phyloP scores from a whole-genome alignment of 1,140 invertebrate species.

The Conus betulinus region DNA sequence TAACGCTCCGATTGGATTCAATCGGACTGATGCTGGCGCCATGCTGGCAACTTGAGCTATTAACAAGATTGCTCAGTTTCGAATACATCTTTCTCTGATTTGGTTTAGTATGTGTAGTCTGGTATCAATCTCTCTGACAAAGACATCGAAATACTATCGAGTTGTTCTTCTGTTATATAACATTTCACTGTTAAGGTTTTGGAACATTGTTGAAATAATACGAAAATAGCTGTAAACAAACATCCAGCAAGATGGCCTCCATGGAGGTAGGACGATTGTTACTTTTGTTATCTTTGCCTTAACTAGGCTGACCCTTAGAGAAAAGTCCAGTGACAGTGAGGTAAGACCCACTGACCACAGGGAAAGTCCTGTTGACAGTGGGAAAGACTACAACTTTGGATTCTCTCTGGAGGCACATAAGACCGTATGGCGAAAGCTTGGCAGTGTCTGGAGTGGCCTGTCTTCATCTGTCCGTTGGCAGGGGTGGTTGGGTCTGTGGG shows the following conservation, averaged over 20 bases:
- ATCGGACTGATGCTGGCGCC: constrained; percentile 66
- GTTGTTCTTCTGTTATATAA: background rate
- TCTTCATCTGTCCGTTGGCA: too few species aligned
- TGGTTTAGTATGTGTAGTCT: background rate
- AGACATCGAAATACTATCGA: background rate
- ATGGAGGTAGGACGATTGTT: constrained; percentile 63
- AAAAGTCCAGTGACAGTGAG: too few species aligned
- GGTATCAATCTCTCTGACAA: background rate
- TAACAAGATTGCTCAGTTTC: background rate
- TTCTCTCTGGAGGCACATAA: too few species aligned
- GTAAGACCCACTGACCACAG: too few species aligned
- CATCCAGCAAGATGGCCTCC: constrained; percentile 66
- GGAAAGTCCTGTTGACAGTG: too few species aligned
- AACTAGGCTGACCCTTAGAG: too few species aligned
- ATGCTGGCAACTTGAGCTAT: constrained; percentile 52
- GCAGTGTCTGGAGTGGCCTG: too few species aligned
- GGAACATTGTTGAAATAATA: constrained; percentile 2
- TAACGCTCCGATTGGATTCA: constrained; percentile 65
- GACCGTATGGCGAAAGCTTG: too few species aligned
- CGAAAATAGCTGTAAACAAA: constrained; percentile 67
- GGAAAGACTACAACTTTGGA: too few species aligned
- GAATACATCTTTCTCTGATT: background rate
- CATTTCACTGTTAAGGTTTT: background rate
- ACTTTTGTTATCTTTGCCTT: too few species aligned
- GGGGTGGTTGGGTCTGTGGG: too few species aligned